A percentile compares a stretch with the other conserved stretches of the same genome.
These are phyloP conservation scores for Sycophila texana DNA, from an alignment of 2,888 invertebrate species.

Conservation along the genomic window DNA sequence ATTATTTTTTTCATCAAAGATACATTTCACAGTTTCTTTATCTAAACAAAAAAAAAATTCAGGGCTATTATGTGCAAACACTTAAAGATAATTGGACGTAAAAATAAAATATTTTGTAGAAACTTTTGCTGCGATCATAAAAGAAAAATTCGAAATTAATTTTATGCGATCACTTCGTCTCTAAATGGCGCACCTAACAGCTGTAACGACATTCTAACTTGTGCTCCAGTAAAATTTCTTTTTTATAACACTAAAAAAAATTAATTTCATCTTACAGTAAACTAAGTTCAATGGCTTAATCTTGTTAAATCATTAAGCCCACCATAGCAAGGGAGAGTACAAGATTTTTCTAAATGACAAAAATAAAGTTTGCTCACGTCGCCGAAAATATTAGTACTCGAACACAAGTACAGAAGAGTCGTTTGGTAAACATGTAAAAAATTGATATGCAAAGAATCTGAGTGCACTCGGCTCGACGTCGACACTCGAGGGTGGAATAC, in stretches of 20 bases:
- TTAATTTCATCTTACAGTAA: background rate
- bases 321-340: background rate
- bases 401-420: constrained; percentile 10
- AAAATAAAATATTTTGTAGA: background rate
- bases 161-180: background rate
- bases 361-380: background rate
- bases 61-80: constrained; percentile 67
- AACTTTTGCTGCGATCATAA: background rate
- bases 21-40: constrained; percentile 74
- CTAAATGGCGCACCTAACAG: too few relatives aligned
- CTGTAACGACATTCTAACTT: background rate
- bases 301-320: background rate
- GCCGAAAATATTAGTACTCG: background rate
- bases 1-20: constrained; percentile 58
- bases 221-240: background rate
- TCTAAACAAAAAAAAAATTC: constrained; percentile 58
- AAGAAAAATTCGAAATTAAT: background rate
- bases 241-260: background rate
- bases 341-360: background rate
- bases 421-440: constrained; percentile 35
- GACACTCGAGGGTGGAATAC: constrained; percentile 15
- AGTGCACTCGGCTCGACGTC: constrained; percentile 24
- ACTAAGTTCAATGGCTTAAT: background rate
- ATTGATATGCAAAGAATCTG: constrained; percentile 32
- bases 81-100: background rate